Percentiles rank a stretch among this genome's conserved stretches.
Conservation (phyloP, 2,888 invertebrate species). For the Drosophila neoperkinsi region DNA sequence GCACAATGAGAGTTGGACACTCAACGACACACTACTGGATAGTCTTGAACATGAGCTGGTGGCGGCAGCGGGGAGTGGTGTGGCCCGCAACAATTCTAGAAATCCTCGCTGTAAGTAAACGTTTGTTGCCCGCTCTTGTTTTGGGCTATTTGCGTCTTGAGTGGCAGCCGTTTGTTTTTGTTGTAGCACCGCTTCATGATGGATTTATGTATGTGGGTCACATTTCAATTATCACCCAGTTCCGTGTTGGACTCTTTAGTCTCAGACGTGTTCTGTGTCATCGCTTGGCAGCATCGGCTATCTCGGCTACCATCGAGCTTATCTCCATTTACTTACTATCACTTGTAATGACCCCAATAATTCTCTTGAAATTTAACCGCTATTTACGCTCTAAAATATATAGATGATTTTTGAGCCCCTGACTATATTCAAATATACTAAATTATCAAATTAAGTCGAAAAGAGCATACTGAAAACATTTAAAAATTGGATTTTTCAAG, state of each 20-base stretch:
- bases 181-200: conserved; percentile 32
- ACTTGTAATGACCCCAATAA: neutral
- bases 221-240: conserved; percentile 75
- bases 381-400: too few species aligned
- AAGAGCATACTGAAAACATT: neutral
- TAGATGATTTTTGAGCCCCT: too few species aligned
- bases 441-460: neutral
- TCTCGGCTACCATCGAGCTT: neutral
- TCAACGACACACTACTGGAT: conserved; percentile 28
- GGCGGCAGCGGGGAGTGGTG: neutral
- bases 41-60: neutral
- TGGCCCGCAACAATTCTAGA: conserved; percentile 48
- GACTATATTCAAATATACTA: neutral
- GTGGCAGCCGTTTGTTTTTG: conserved; percentile 45
- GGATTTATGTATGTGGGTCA: conserved; percentile 67
- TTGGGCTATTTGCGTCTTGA: conserved; percentile 21
- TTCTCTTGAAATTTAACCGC: neutral
- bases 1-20: conserved; percentile 10
- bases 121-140: neutral
- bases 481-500: neutral
- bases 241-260: conserved; percentile 69
- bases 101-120: conserved; percentile 72
- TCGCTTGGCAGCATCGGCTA: conserved; percentile 22
- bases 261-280: conserved; percentile 48
- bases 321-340: neutral